These are phyloP conservation scores for Portevinia maculata DNA, from an alignment of 2,888 invertebrate genomes.

Conservation along the genomic window DNA sequence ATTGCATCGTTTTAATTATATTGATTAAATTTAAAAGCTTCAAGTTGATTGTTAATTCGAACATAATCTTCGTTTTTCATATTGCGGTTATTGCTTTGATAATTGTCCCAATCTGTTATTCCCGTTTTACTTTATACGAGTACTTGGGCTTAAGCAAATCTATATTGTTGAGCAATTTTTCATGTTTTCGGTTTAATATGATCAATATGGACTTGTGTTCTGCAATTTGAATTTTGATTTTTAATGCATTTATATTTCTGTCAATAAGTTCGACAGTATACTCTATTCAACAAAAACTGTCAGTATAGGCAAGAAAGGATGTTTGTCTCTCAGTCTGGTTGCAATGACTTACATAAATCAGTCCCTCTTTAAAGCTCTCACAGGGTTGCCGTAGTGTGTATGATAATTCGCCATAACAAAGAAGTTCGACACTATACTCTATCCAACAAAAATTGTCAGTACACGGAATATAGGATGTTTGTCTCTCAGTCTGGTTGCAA, in stretches of 20 bases:
- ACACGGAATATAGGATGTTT: too few species aligned
- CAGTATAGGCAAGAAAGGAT: too few species aligned
- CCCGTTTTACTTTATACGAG: not conserved
- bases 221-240: not conserved
- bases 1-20: not conserved
- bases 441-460: too few species aligned
- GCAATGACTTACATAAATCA: too few species aligned
- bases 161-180: not conserved
- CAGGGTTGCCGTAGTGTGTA: too few species aligned
- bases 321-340: too few species aligned
- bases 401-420: too few species aligned
- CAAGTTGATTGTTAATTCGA: constrained; percentile 6
- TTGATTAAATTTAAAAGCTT: not conserved
- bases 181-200: not conserved
- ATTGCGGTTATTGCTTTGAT: constrained; percentile 7
- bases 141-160: not conserved
- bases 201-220: not conserved
- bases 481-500: too few species aligned
- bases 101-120: constrained; percentile 3
- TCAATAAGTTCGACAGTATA: constrained; percentile 1
- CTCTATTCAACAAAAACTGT: too few species aligned
- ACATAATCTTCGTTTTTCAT: not conserved
- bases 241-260: constrained; percentile 9
- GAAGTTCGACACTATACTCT: too few species aligned
- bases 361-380: too few species aligned